Conservation (phyloP, 2,888 invertebrate species). For the Papilio elwesi region DNA sequence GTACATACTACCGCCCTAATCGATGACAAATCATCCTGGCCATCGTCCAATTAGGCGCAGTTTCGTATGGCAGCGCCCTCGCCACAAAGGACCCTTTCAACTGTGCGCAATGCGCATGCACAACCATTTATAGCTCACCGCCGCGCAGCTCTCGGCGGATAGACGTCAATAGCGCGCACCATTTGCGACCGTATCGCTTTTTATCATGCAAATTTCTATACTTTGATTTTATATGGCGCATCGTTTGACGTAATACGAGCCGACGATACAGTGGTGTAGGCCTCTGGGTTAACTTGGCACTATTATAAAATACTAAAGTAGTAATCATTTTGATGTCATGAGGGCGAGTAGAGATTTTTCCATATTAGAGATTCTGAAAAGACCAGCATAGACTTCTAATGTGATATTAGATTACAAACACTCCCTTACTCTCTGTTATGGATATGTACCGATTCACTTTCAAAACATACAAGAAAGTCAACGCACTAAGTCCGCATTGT, state of each 20-base stretch:
- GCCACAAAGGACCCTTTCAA: conserved; percentile 36
- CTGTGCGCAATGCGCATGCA: conserved; percentile 23
- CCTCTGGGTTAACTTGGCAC: neutral
- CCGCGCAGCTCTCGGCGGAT: conserved; percentile 11
- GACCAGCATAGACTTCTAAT: too few relatives aligned
- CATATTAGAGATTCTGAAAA: too few relatives aligned
- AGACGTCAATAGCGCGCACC: conserved; percentile 28
- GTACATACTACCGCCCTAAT: conserved; percentile 22
- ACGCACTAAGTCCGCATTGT: neutral
- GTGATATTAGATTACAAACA: too few relatives aligned
- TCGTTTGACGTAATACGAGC: conserved; percentile 27
- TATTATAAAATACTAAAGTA: too few relatives aligned
- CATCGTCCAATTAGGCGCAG: conserved; percentile 31
- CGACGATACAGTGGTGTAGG: neutral
- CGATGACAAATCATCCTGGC: conserved; percentile 35
- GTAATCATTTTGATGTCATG: too few relatives aligned
- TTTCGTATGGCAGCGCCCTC: conserved; percentile 33
- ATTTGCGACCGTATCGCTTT: conserved; percentile 36
- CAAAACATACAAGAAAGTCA: too few relatives aligned
- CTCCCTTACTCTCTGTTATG: too few relatives aligned
- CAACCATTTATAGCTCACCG: conserved; percentile 26
- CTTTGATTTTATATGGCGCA: conserved; percentile 26
- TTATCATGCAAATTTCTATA: conserved; percentile 35
- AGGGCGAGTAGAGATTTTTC: too few relatives aligned
- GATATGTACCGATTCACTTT: too few relatives aligned